Base-by-base conservation (phyloP, 1,140 invertebrate genomes). In the Drusus annulatus region DNA sequence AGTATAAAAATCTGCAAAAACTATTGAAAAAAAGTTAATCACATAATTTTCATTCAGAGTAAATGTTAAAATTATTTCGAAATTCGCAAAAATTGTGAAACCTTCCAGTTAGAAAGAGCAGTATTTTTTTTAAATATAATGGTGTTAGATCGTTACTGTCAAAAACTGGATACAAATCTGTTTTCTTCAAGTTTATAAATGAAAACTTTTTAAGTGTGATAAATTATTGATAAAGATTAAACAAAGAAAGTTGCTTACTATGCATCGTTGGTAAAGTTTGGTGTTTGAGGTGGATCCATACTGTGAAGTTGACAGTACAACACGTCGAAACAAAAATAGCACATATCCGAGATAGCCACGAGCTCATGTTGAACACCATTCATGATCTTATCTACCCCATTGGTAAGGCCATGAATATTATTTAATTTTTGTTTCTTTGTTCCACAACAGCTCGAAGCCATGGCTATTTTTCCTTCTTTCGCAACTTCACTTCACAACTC, bases 311-410 rank as follows among this genome's bases (percentile, higher is more conserved):
- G 96, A 88, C 94, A 94, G 89, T 98, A 97, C 73, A 99, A 93
- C 80, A 98, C 97, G 90, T 99, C 98, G 91, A 99, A 99, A 93
- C 98, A 99, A 91, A 96, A 99, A 91, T 96, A 97, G 87, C 96
- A 98, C 98, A 99, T 99, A 89, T 98, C 97, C 68, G 96, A 94
- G 87, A 95, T 93, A 77, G 96, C 96, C 52, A 98, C 94, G 88
- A 93, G 91, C 87, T 90, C 92, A 88, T 89, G 88, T 78, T 88
- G 88, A 83, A 89, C 87, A 84, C 91, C 91, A 87, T 93, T 93
- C 86, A 91, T 88, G 86, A 89, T 89, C 85, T 88, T 86, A 76
- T 89, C 88, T 80, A 87, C 84, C 84, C 86, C 87, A 84, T 89
- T 88, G 82, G 15, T 58, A 36, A 74, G 31, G 16, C 86, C 87